These are phyloP conservation scores for Eupristina koningsbergeri DNA, from an alignment of 1,140 invertebrate genomes.

Conservation along the genomic window DNA sequence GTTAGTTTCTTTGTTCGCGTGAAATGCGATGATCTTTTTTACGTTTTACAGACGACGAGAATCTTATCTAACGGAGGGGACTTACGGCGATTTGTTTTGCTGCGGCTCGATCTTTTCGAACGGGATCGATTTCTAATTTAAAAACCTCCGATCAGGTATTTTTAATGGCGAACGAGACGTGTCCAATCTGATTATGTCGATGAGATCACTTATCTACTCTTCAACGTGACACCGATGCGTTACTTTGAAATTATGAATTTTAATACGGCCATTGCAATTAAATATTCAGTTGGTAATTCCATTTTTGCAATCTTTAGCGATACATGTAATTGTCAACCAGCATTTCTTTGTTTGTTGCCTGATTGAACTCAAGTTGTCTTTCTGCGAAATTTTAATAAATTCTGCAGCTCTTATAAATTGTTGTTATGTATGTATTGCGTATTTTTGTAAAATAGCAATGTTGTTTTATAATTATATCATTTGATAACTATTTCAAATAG, in stretches of 20 bases:
- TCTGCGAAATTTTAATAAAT: neutral
- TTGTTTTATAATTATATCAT: no score
- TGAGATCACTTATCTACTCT: neutral
- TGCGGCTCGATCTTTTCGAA: neutral
- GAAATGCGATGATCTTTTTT: constrained; percentile 5
- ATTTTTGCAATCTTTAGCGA: no score
- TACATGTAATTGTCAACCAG: no score
- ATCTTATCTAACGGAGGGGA: neutral
- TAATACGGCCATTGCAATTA: no score
- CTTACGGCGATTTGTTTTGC: neutral
- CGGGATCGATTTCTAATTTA: constrained; percentile 27
- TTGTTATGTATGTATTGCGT: no score
- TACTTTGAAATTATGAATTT: no score
- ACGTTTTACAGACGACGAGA: neutral
- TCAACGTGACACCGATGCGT: neutral
- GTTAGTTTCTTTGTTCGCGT: neutral
- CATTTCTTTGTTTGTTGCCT: neutral
- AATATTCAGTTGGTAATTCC: no score
- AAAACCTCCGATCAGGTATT: neutral
- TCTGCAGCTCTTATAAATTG: no score
- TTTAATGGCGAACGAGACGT: no score
- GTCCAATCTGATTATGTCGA: neutral
- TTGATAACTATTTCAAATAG: neutral
- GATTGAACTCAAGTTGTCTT: neutral
- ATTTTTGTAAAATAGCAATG: no score